Evolutionary conservation across 2,113 vertebrate genomes (phyloP).

Genomic region (Lepus timidus): DNA sequence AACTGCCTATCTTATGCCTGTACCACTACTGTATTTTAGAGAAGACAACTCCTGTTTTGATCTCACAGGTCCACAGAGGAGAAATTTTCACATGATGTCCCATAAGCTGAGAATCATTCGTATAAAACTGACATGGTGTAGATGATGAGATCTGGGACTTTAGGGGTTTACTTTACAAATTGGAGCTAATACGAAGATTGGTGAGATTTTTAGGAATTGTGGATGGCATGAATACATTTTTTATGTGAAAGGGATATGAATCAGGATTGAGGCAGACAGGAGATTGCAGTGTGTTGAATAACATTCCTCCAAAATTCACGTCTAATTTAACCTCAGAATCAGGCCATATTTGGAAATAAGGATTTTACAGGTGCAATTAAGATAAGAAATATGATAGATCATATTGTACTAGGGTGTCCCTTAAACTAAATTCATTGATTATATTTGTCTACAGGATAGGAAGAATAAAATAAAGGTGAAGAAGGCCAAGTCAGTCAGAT

Average conservation of each 20-base stretch:
- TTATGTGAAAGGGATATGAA: neutral
- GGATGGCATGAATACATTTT: neutral
- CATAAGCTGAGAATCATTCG: neutral
- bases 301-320: neutral
- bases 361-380: neutral
- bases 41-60: neutral
- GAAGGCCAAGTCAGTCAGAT: rapidly evolving
- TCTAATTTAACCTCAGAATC: neutral
- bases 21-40: neutral
- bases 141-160: neutral
- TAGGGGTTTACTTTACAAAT: neutral
- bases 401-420: neutral
- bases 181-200: neutral
- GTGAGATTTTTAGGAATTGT: neutral
- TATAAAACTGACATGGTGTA: neutral
- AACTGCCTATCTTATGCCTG: neutral
- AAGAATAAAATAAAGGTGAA: neutral
- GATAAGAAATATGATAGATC: neutral
- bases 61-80: neutral
- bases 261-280: neutral
- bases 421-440: neutral
- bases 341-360: neutral
- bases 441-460: neutral
- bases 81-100: too few species aligned
- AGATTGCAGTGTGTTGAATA: neutral